phyloP scores from a whole-genome alignment of 92 coral and sea anemone genomes.

The Scolanthus callimorphus region DNA sequence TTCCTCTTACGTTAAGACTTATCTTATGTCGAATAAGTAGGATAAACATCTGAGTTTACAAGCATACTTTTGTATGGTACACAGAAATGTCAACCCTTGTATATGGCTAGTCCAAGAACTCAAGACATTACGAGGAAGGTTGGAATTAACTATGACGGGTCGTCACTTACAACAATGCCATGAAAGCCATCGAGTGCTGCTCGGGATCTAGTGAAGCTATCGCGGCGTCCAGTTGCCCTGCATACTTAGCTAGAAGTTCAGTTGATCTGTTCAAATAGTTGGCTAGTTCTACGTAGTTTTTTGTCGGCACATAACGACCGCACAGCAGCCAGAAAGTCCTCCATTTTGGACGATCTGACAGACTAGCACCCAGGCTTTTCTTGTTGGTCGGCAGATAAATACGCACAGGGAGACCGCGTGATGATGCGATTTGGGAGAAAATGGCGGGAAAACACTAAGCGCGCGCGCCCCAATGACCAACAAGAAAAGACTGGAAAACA shows the following conservation, averaged over 20 bases:
- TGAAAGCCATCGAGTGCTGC: slow-evolving; percentile 94
- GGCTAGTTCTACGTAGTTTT: slow-evolving; percentile 80
- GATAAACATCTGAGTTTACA: no score
- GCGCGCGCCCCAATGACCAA: neutral
- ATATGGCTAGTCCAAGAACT: no score
- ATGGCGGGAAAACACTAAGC: neutral
- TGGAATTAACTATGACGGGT: no score
- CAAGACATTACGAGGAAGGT: no score
- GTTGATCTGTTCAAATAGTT: slow-evolving; percentile 87
- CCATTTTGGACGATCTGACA: slow-evolving; percentile 65
- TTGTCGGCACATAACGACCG: slow-evolving; percentile 97
- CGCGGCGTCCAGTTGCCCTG: slow-evolving; percentile 88
- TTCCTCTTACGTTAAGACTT: no score
- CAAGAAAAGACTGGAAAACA: neutral
- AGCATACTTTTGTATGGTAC: no score
- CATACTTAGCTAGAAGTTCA: slow-evolving; percentile 74
- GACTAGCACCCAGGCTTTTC: slow-evolving; percentile 10
- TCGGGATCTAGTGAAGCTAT: slow-evolving; percentile 96
- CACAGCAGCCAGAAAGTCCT: slow-evolving; percentile 91
- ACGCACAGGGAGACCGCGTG: no score
- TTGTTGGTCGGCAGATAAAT: neutral
- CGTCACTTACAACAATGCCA: slow-evolving; percentile 92
- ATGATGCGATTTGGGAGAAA: no score
- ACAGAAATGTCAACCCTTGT: no score
- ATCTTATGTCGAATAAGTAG: no score